Evolutionary conservation across 2,888 invertebrate species (phyloP).

Genomic region (Drosophila borealis): DNA sequence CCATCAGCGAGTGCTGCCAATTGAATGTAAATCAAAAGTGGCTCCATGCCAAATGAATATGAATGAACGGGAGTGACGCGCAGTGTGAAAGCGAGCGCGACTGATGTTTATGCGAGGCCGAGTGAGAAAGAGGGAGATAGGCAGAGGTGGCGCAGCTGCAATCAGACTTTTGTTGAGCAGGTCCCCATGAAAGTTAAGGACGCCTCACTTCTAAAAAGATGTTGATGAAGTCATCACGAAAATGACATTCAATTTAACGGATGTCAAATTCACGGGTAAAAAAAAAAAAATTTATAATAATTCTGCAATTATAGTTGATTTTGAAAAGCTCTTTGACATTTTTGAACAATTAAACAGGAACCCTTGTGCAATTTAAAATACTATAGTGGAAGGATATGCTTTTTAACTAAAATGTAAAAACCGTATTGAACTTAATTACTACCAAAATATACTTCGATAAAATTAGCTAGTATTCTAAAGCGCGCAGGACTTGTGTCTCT

Average conservation of each 20-base stretch:
- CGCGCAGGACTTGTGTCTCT: no score
- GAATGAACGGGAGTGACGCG: conserved; percentile 34
- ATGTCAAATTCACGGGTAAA: conserved; percentile 24
- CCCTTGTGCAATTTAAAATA: background rate
- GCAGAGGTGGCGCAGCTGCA: conserved; percentile 17
- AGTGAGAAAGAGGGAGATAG: background rate
- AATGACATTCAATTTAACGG: conserved; percentile 54
- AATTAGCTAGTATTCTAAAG: no score
- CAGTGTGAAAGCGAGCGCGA: background rate
- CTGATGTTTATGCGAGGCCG: background rate
- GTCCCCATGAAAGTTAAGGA: conserved; percentile 37
- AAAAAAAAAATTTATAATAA: conserved; percentile 3
- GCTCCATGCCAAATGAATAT: conserved; percentile 46
- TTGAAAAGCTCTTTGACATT: background rate
- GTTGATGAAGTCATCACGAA: conserved; percentile 48
- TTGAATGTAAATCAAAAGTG: conserved; percentile 69
- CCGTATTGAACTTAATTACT: no score
- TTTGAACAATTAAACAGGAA: conserved; percentile 1
- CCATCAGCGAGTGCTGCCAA: conserved; percentile 58
- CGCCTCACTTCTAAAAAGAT: conserved; percentile 22
- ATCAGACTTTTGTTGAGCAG: conserved; percentile 53
- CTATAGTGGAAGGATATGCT: background rate
- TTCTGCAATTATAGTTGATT: conserved; percentile 18
- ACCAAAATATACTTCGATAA: no score
- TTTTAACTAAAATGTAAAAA: no score